Evolutionary conservation across 2,888 invertebrate species (phyloP), one percentile per base, ranked within the genome.

Genomic region (Drosophila cognata): DNA sequence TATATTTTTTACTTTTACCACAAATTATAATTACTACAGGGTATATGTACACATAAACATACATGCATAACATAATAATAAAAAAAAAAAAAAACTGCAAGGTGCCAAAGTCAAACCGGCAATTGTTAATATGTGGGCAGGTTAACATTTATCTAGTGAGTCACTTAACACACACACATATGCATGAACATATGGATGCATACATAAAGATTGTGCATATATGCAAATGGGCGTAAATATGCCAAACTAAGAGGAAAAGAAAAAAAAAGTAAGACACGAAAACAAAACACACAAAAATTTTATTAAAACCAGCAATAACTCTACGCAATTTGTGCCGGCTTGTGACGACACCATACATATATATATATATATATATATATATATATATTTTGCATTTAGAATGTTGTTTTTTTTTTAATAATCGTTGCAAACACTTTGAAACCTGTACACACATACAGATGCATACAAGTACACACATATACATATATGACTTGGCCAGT

Each of bases 81-180:
- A 21, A 11, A 41, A 16, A 28, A 36, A 28, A 48, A 68, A 25
- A 43, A 58, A 70, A 79, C 43, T 67, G 80, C 79, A 79, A 77
- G 71, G 74, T 80, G 79, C 71, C 71, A 80, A 80, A 79, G 77
- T 71, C 74, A 69, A 74, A 67, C 79, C 79, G 80, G 79, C 79
- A 79, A 79, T 74, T 66, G 77, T 69, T 58, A 25, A 46, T 46
- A 53, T 74, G 73, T 70, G 65, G 73, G 74, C 65, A 71, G 74
- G 64, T 56, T 74, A 74, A 71, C 62, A 77, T 77, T 79, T 79
- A 77, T 66, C 77, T 77, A 80, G 74, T 79, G 79, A 80, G 53
- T 80, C 79, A 80, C 69, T 38, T 61, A 55, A 53, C 56, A 60
- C 35, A 33, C 50, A 66, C 33, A 64, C 59, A 46, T 21, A 46